phyloP scores from a whole-genome alignment of 2,113 vertebrate genomes.

The Gobius niger region DNA sequence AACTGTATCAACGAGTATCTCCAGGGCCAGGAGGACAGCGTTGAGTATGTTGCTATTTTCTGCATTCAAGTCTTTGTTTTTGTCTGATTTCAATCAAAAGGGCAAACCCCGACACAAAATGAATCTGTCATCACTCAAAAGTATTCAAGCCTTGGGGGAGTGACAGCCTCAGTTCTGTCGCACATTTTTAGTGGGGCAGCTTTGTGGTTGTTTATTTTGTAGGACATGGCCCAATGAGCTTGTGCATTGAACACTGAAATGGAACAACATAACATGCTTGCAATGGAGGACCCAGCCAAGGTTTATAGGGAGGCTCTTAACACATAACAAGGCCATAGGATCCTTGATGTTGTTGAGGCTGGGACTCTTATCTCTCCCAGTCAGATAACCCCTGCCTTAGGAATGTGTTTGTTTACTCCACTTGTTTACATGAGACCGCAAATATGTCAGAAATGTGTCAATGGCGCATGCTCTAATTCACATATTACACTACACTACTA shows the following conservation, averaged over 20 bases:
- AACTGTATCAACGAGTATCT: conserved; percentile 87
- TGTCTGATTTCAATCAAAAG: background rate
- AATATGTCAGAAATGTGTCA: conserved; percentile 37
- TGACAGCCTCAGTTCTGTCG: conserved; percentile 30
- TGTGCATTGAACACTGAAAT: conserved; percentile 24
- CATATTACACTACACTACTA: conserved; percentile 12
- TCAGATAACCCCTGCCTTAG: conserved; percentile 46
- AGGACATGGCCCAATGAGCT: conserved; percentile 15
- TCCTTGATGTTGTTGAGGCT: conserved; percentile 46
- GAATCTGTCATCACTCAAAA: conserved; percentile 14
- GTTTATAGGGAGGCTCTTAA: conserved; percentile 26
- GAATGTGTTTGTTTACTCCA: conserved; percentile 57
- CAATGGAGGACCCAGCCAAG: conserved; percentile 32
- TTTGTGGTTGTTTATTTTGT: conserved; percentile 50
- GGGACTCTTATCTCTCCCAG: conserved; percentile 43
- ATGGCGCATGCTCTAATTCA: conserved; percentile 1
- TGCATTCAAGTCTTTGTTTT: background rate
- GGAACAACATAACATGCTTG: conserved; percentile 14
- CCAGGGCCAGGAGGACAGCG: conserved; percentile 80
- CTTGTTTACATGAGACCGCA: conserved; percentile 41
- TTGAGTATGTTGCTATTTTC: conserved; percentile 79
- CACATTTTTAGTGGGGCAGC: conserved; percentile 16
- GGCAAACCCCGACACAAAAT: background rate
- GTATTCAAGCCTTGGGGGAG: background rate
- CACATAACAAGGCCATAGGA: conserved; percentile 32